Conservation (phyloP, 1,140 invertebrate species). For the Calliphora vicina region DNA sequence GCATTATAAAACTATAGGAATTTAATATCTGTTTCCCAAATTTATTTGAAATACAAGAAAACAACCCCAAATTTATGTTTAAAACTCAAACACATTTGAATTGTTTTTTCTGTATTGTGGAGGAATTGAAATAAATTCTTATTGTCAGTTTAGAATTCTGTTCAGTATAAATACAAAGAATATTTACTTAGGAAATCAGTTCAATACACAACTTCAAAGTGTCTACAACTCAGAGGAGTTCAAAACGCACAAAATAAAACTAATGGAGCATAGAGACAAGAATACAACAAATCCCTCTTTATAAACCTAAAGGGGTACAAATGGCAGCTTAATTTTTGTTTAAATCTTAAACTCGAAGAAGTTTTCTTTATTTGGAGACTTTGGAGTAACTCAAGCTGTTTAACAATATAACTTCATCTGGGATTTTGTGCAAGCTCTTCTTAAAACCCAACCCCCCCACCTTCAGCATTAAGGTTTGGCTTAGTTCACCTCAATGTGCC, state of each 20-base stretch:
- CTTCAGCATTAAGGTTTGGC: not conserved
- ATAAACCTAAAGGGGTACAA: not conserved
- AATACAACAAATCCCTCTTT: not conserved
- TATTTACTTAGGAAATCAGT: slow-evolving; percentile 1
- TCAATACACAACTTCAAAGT: slow-evolving; percentile 9
- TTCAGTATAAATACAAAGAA: not conserved
- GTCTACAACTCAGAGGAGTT: slow-evolving; percentile 19
- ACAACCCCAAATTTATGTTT: not conserved
- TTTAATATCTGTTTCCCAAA: not conserved
- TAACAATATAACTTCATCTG: not conserved
- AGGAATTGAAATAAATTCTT: not conserved
- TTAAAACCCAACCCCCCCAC: not conserved
- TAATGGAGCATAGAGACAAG: not conserved
- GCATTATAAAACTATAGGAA: not conserved
- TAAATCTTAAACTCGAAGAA: not conserved
- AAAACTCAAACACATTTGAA: not conserved
- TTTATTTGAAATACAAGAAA: not conserved
- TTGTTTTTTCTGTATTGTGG: too few relatives aligned
- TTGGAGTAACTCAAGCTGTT: not conserved
- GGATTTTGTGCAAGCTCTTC: not conserved
- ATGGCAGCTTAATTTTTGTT: not conserved
- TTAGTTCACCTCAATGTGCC: slow-evolving; percentile 7
- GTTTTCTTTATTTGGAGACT: not conserved
- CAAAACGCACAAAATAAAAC: not conserved
- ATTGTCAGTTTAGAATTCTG: not conserved